Evolutionary conservation across 2,113 vertebrate species (phyloP), one percentile per base, ranked within the genome.

Genomic region (Monarcha castaneiventris): DNA sequence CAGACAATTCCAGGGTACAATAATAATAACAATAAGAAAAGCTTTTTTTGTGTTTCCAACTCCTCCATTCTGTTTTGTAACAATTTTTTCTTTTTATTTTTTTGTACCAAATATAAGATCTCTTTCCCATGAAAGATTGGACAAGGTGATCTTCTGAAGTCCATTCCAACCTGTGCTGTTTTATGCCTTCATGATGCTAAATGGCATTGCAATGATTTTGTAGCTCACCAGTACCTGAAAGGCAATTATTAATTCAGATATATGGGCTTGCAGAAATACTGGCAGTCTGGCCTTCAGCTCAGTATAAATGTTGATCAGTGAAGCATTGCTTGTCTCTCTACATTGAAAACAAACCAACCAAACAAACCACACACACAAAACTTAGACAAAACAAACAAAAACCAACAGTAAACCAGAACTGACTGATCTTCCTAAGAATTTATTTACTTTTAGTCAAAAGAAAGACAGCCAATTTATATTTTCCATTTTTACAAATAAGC

Each of bases 221-320:
- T 80, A 82, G 55, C 71, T 89, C 26, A 72, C 33, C 35, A 37
- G 10, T 94, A 95, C 67, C 80, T 93, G 41, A 94, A 96, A 87
- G 67, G 79, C 52, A 95, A 43, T 76, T 83, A 92, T 89, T 95
- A 95, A 90, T 96, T 96, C 73, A 91, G 48, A 95, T 74, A 37
- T 58, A 55, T 61, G 80, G 43, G 39, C 69, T 64, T 80, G 78
- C 75, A 94, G 93, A 95, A 96, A 92, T 92, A 37, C 61, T 92
- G 90, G 74, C 90, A 94, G 73, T 74, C 61, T 94, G 93, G 96
- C 97, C 92, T 97, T 97, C 80, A 88, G 48, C 91, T 95, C 49
- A 35, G 55, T 92, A 86, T 87, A 93, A 90, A 69, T 81, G 15
- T 84, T 94, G 93, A 94, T 96, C 90, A 94, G 64, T 90, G 94